A percentile compares a stretch with the other conserved stretches of the same genome.
These are phyloP conservation scores for Lasiurus borealis DNA, from an alignment of 2,113 vertebrate species.

Conservation along the genomic window DNA sequence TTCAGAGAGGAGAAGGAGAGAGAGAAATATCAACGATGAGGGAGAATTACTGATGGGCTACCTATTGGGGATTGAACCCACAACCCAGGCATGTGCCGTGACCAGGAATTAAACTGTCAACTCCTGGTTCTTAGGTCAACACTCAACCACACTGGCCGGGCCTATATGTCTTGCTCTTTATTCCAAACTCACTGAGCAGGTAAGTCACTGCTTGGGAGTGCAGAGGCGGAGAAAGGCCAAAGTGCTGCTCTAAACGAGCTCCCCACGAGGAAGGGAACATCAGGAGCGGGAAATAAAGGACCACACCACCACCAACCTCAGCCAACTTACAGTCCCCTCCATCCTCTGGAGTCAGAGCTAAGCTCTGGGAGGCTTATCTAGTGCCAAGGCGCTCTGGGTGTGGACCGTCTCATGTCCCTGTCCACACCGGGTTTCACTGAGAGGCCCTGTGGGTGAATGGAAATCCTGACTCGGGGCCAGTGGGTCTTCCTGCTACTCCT, in stretches of 20 bases:
- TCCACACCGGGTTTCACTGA: neutral
- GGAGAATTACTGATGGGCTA: no score
- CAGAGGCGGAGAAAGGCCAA: neutral
- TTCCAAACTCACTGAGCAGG: neutral
- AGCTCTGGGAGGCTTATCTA: neutral
- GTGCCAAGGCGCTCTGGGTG: neutral
- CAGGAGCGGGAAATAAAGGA: neutral
- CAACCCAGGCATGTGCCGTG: no score
- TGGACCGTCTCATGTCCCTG: neutral
- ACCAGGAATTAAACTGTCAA: no score
- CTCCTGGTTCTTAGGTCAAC: no score
- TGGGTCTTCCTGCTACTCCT: neutral
- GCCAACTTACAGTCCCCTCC: neutral
- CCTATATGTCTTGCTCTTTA: neutral
- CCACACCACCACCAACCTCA: neutral
- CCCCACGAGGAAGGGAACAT: neutral
- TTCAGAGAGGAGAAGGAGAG: no score
- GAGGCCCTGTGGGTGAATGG: neutral
- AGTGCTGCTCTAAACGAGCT: neutral
- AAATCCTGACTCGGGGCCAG: neutral
- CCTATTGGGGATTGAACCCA: no score
- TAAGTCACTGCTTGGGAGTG: neutral
- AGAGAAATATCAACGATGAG: no score
- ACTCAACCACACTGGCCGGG: no score
- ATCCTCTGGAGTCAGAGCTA: neutral